Evolutionary conservation across 2,113 vertebrate genomes (phyloP).

Genomic region (Dissostichus mawsoni): DNA sequence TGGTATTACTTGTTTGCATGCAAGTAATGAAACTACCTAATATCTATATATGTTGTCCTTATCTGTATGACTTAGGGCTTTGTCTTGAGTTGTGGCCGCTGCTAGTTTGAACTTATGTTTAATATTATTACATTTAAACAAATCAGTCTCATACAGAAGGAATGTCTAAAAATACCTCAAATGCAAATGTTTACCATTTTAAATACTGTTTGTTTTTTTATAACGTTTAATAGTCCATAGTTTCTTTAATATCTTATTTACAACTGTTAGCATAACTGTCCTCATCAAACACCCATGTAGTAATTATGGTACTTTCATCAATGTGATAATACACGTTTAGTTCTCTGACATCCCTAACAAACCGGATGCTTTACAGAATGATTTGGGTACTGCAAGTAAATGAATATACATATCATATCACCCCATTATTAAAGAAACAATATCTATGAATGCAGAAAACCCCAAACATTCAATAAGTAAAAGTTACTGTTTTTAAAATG

Average conservation of each 20-base stretch:
- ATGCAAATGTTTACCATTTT: no score
- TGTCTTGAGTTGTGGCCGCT: background rate
- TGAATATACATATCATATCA: background rate
- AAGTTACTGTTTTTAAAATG: background rate
- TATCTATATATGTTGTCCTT: background rate
- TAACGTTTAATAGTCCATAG: no score
- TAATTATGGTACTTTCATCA: no score
- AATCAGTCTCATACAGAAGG: background rate
- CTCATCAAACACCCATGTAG: no score
- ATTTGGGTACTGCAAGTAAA: background rate
- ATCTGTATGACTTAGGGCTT: background rate
- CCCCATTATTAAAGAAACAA: no score
- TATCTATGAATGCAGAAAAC: background rate
- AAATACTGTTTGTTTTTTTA: no score
- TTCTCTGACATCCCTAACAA: no score
- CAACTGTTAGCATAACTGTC: no score
- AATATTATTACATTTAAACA: background rate
- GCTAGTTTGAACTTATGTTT: background rate
- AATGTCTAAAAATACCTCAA: no score
- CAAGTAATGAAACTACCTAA: background rate
- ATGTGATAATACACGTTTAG: no score
- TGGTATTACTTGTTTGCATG: background rate
- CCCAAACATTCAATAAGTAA: background rate
- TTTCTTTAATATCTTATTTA: no score
- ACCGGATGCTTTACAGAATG: background rate